A percentile compares a stretch with the other conserved stretches of the same genome.
phyloP scores from a whole-genome alignment of 2,797 vertebrate genomes.

The Galago senegalensis region DNA sequence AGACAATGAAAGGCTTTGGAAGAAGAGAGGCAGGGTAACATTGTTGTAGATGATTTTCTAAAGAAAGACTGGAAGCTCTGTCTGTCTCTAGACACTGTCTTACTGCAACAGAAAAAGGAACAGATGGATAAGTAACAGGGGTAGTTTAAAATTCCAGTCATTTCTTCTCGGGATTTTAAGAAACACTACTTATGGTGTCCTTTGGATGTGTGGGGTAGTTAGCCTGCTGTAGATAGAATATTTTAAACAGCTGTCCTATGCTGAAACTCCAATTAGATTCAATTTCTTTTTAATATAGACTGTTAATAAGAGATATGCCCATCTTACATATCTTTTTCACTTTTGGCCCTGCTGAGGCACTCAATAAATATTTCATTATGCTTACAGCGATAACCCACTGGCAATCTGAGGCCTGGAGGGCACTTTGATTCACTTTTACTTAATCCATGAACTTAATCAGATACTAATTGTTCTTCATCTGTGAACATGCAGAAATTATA shows the following conservation, averaged over 20 bases:
- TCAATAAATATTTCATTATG: constrained; percentile 77
- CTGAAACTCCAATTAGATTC: constrained; percentile 66
- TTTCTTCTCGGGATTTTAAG: constrained; percentile 48
- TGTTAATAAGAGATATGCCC: constrained; percentile 71
- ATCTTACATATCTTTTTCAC: constrained; percentile 56
- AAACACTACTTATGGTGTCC: neutral
- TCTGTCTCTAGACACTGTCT: constrained; percentile 14
- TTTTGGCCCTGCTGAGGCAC: constrained; percentile 1
- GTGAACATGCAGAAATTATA: constrained; percentile 50
- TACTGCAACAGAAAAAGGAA: constrained; percentile 42
- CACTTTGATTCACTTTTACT: constrained; percentile 55
- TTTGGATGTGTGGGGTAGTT: neutral
- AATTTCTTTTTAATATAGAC: constrained; percentile 71
- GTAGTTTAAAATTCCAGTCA: constrained; percentile 63
- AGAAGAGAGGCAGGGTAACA: neutral
- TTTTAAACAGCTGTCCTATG: constrained; percentile 45
- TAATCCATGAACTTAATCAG: constrained; percentile 63
- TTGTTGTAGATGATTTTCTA: neutral
- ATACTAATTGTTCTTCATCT: constrained; percentile 66
- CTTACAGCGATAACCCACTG: constrained; percentile 24
- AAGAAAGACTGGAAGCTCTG: neutral
- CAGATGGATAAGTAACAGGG: constrained; percentile 66
- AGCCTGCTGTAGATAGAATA: neutral
- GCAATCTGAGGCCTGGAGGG: constrained; percentile 3
- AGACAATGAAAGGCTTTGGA: neutral